A percentile compares a stretch with the other conserved stretches of the same genome.
These are phyloP conservation scores for Melopsittacus undulatus DNA, from an alignment of 2,797 vertebrate genomes.

Conservation along the genomic window DNA sequence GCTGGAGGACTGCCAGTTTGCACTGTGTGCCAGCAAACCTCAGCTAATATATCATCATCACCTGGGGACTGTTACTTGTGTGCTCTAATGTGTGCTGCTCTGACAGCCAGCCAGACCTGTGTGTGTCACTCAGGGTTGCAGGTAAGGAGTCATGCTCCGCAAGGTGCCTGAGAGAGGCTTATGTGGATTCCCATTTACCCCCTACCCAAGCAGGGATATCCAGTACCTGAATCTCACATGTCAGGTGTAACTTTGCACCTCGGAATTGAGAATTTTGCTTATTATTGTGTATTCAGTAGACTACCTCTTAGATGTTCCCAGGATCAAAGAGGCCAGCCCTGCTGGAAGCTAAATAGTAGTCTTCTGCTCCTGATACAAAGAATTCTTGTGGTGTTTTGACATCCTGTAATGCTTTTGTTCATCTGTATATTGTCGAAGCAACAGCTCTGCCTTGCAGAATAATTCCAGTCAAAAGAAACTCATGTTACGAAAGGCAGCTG, in stretches of 20 bases:
- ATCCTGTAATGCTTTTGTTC: conserved; percentile 55
- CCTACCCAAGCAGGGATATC: neutral
- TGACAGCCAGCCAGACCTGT: neutral
- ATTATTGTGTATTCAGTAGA: neutral
- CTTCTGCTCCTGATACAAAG: conserved; percentile 9
- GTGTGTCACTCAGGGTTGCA: accelerated
- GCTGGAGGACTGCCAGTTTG: neutral
- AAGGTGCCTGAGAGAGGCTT: neutral
- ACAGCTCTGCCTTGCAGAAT: conserved; percentile 40
- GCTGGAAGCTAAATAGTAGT: conserved; percentile 59
- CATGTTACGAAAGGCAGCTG: conserved; percentile 38
- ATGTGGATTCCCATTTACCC: neutral
- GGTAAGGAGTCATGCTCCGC: neutral
- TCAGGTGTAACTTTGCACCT: conserved; percentile 26
- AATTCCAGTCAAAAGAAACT: conserved; percentile 28
- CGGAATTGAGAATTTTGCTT: conserved; percentile 42
- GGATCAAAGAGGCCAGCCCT: conserved; percentile 46
- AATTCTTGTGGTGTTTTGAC: conserved; percentile 55
- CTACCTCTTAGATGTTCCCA: neutral
- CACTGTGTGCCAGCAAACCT: neutral
- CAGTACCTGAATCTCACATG: neutral
- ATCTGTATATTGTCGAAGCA: conserved; percentile 8
- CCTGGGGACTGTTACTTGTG: neutral
- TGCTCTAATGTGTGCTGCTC: neutral
- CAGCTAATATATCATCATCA: neutral